phyloP scores from a whole-genome alignment of 2,113 vertebrate genomes.

The Oxygymnocypris stewartii region DNA sequence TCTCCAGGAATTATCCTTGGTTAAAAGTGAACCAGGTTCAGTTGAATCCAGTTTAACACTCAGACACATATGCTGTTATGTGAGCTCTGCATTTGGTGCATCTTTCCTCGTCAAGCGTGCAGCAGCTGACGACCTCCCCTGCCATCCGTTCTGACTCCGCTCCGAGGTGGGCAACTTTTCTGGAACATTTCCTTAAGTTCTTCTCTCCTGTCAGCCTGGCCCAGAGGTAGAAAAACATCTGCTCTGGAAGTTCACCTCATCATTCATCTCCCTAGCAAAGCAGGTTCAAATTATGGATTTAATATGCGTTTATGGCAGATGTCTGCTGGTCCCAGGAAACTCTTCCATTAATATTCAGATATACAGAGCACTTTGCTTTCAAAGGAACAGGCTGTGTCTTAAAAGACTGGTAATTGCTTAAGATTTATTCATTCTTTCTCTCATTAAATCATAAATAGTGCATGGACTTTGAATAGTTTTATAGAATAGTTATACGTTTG shows the following conservation, averaged over 20 bases:
- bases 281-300: conserved; percentile 69
- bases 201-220: neutral
- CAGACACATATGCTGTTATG: neutral
- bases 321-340: conserved; percentile 72
- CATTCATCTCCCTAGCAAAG: conserved; percentile 57
- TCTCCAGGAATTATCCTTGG: neutral
- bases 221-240: conserved; percentile 41
- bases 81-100: neutral
- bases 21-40: neutral
- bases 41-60: neutral
- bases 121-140: neutral
- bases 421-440: conserved; percentile 22
- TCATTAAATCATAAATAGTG: conserved; percentile 40
- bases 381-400: conserved; percentile 33
- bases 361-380: conserved; percentile 52
- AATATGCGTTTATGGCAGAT: conserved; percentile 69
- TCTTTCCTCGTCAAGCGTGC: neutral
- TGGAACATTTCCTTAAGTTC: conserved; percentile 16
- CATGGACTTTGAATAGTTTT: conserved; percentile 17
- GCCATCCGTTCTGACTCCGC: neutral
- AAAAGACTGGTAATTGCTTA: conserved; percentile 39
- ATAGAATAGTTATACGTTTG: conserved; percentile 7
- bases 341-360: conserved; percentile 72
- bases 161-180: conserved; percentile 19
- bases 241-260: conserved; percentile 54